These are phyloP conservation scores for Carlito syrichta DNA, from an alignment of 2,113 vertebrate species.

Conservation along the genomic window DNA sequence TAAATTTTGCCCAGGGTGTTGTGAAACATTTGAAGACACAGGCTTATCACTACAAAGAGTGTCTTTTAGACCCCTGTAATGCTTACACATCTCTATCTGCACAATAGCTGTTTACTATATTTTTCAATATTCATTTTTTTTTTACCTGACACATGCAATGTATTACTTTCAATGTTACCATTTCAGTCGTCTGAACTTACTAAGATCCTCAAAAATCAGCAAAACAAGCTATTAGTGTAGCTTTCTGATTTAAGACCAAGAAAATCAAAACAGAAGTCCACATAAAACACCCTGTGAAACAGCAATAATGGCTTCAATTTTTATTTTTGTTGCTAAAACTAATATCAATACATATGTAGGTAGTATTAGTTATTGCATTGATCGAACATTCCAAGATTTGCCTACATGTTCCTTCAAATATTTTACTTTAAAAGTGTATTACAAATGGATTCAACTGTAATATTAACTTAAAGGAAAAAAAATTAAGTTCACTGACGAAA, in stretches of 20 bases:
- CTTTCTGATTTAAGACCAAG: conserved; percentile 66
- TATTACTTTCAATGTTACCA: conserved; percentile 52
- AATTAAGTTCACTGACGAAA: conserved; percentile 57
- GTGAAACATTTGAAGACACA: background rate
- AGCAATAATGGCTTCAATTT: conserved; percentile 74
- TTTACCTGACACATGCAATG: conserved; percentile 56
- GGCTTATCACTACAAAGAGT: background rate
- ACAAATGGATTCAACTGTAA: conserved; percentile 74
- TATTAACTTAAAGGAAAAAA: conserved; percentile 64
- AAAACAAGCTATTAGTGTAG: conserved; percentile 49
- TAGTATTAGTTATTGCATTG: conserved; percentile 65
- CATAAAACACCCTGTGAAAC: conserved; percentile 69
- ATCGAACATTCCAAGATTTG: conserved; percentile 77
- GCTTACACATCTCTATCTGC: background rate
- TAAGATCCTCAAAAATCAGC: conserved; percentile 52
- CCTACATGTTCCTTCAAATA: conserved; percentile 72
- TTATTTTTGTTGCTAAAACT: conserved; percentile 65
- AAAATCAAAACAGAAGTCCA: conserved; percentile 4
- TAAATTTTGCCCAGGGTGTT: background rate
- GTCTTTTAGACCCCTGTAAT: background rate
- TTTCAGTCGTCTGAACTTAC: conserved; percentile 67
- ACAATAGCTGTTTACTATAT: background rate
- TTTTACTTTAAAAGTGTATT: conserved; percentile 74
- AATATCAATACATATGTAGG: conserved; percentile 75
- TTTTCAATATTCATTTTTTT: conserved; percentile 81